Base-by-base conservation (phyloP, 2,113 vertebrate genomes). In the Junco hyemalis region DNA sequence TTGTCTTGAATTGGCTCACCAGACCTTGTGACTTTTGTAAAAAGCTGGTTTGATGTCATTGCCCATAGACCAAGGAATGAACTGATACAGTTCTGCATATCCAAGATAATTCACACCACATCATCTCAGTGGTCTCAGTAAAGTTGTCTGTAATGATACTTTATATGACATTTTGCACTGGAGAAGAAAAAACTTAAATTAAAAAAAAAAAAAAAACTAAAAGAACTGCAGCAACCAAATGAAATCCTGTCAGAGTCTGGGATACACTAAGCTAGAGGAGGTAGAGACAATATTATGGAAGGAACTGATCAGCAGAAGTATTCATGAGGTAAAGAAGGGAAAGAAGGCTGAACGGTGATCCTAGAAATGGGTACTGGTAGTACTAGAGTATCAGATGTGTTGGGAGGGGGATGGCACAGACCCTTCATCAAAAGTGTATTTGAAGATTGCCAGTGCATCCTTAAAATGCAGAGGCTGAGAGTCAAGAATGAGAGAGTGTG, bases 161-260 rank as follows among this genome's bases (percentile, higher is more conserved):
- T 51, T 44, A 19, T 13, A 36, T 19, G 40, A 28, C 8, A 31
- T 68, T 68, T 88, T 71, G 33, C 16, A 60, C 18, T 12, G 6
- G 1, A 61, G 19, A 25, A n/a, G 1, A 15, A 21, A 35, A 47
- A 17, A 22, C 13, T 40, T 40, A 11, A 3, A 8, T 5, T 1
- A 3, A 29, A 28, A 21, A 45, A 44, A 20, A 26, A 16, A 24
- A 23, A 1, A 9, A 51, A 47, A 14, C 3, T 8, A 11, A 12
- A n/a, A 19, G 5, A 85, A 56, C 33, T 71, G 8, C 35, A 88
- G 61, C 79, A 81, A 90, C 2, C 1, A 13, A 12, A 15, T 51
- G n/a, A 82, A 95, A 79, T 79, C 19, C 9, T 47, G 11, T 17
- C 35, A 59, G 45, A 38, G 11, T 7, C 31, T 61, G 14, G 20